Evolutionary conservation across 2,888 invertebrate species (phyloP).

Genomic region (Sisyra terminalis): DNA sequence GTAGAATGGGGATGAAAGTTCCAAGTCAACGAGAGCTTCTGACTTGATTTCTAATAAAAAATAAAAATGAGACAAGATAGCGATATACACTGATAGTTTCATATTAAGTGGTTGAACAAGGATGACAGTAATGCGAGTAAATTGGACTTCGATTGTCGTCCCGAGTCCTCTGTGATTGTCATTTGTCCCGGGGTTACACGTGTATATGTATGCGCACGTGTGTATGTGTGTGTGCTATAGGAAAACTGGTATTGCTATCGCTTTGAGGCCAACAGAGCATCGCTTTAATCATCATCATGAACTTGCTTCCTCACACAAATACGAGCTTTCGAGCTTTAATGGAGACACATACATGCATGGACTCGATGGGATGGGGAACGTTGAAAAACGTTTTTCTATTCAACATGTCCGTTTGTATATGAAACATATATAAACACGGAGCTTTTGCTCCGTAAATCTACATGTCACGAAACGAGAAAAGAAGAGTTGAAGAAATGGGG

Average conservation of each 20-base stretch:
- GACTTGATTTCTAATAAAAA: not conserved
- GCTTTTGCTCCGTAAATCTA: too few relatives aligned
- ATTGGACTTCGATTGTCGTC: slow-evolving; percentile 13
- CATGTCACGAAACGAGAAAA: too few relatives aligned
- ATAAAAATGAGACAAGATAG: not conserved
- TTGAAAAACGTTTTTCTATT: too few relatives aligned
- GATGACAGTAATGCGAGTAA: slow-evolving; percentile 9
- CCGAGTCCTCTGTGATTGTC: slow-evolving; percentile 7
- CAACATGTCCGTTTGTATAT: too few relatives aligned
- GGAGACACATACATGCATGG: not conserved
- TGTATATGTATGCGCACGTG: not conserved
- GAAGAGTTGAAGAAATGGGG: too few relatives aligned
- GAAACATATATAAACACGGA: too few relatives aligned
- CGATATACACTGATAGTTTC: not conserved
- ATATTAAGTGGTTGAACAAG: slow-evolving; percentile 3
- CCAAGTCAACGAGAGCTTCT: not conserved
- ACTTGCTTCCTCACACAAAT: too few relatives aligned
- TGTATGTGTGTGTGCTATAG: slow-evolving; percentile 1
- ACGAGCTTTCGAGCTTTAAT: not conserved
- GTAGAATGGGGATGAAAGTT: not conserved
- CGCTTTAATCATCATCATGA: slow-evolving; percentile 4
- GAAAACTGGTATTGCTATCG: slow-evolving; percentile 1
- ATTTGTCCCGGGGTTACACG: slow-evolving; percentile 8
- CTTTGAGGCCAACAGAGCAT: slow-evolving; percentile 9
- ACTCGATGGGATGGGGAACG: not conserved